phyloP scores from a whole-genome alignment of 2,888 invertebrate genomes.

The Thecophora atra region DNA sequence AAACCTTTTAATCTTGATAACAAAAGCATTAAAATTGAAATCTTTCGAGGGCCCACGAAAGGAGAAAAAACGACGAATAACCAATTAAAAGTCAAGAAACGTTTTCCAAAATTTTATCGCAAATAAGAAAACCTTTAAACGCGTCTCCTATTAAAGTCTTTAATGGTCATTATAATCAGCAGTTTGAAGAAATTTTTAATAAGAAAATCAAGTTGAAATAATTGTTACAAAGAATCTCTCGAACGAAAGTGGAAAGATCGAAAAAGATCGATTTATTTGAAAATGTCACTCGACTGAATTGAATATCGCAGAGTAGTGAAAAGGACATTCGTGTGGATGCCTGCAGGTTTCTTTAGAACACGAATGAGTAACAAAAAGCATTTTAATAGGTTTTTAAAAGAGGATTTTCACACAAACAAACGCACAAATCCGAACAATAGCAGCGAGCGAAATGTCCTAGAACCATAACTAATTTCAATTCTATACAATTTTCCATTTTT shows the following conservation, averaged over 20 bases:
- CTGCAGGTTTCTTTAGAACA: not conserved
- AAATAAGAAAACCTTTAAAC: too few relatives aligned
- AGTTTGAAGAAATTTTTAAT: too few relatives aligned
- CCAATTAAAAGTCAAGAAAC: not conserved
- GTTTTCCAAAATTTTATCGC: not conserved
- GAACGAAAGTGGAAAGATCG: too few relatives aligned
- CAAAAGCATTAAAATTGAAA: too few relatives aligned
- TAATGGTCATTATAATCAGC: too few relatives aligned
- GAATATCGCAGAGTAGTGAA: not conserved
- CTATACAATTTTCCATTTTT: not conserved
- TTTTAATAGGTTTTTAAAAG: constrained; percentile 16
- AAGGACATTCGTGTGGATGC: not conserved
- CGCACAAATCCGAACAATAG: not conserved
- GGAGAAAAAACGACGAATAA: not conserved
- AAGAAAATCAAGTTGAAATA: too few relatives aligned
- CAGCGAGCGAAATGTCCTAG: not conserved
- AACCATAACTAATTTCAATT: constrained; percentile 2
- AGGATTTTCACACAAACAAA: not conserved
- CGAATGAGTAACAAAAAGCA: constrained; percentile 13
- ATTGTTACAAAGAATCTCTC: too few relatives aligned
- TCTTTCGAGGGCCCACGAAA: not conserved
- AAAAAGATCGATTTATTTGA: too few relatives aligned
- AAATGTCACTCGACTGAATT: not conserved
- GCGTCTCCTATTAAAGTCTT: too few relatives aligned
- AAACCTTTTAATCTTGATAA: too few relatives aligned